Percentiles rank a stretch among this genome's conserved stretches.
These are phyloP conservation scores for Spinibarbus caldwelli DNA, from an alignment of 2,797 vertebrate genomes.

Conservation along the genomic window DNA sequence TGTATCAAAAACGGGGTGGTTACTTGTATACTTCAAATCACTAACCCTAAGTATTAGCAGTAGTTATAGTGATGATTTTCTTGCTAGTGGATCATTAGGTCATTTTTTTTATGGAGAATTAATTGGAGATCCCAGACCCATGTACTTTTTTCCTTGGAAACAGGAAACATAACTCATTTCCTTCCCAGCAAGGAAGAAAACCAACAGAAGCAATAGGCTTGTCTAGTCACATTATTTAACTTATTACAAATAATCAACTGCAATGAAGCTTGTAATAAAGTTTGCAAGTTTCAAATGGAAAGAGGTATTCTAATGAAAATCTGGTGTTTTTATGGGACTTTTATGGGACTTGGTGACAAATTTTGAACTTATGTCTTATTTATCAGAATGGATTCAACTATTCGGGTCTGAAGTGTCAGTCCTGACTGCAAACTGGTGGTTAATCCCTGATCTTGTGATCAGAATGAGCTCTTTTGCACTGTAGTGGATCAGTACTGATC, in stretches of 20 bases:
- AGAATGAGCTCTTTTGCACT: slow-evolving; percentile 38
- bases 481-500: slow-evolving; percentile 27
- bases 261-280: not conserved
- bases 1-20: not conserved
- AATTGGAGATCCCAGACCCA: not conserved
- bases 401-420: not conserved
- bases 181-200: not conserved
- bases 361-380: not conserved
- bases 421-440: slow-evolving; percentile 41
- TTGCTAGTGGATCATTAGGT: not conserved
- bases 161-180: not conserved
- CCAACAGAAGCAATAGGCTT: not conserved
- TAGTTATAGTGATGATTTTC: not conserved
- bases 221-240: not conserved
- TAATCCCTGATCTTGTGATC: slow-evolving; percentile 55
- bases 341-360: not conserved
- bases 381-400: not conserved
- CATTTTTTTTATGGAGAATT: not conserved
- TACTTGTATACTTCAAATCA: not conserved
- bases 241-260: not conserved
- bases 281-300: not conserved
- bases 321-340: no score
- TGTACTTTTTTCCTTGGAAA: not conserved
- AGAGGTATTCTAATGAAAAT: not conserved
- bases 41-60: not conserved